phyloP scores from a whole-genome alignment of 2,797 vertebrate species.

The Spea hammondii region DNA sequence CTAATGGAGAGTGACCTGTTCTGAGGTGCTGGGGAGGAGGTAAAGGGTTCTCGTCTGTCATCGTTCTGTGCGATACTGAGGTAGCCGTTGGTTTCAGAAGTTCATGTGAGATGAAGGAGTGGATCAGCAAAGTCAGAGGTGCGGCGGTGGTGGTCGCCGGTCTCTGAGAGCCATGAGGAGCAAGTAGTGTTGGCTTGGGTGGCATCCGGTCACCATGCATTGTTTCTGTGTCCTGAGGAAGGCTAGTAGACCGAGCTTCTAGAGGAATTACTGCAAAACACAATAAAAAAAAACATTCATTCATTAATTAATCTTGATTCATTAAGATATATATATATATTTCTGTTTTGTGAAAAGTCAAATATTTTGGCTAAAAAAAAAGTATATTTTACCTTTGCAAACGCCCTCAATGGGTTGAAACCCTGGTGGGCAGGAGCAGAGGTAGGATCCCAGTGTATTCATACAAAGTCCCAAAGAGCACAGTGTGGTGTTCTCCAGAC shows the following conservation, averaged over 20 bases:
- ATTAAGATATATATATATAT: too few species aligned
- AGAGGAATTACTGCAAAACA: conserved; percentile 8
- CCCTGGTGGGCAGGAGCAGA: conserved; percentile 37
- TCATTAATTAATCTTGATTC: too few species aligned
- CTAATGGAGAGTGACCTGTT: conserved; percentile 26
- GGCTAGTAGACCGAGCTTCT: conserved; percentile 20
- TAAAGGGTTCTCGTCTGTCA: conserved; percentile 20
- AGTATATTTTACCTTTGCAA: conserved; percentile 37
- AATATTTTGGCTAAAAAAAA: background rate
- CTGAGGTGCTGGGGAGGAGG: conserved; percentile 42
- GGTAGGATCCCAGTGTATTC: conserved; percentile 45
- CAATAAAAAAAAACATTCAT: background rate
- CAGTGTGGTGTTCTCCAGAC: conserved; percentile 25
- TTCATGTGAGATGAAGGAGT: background rate
- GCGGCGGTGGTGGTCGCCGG: background rate
- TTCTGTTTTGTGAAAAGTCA: too few species aligned
- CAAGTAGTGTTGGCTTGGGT: background rate
- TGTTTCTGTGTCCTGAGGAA: conserved; percentile 22
- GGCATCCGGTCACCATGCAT: background rate
- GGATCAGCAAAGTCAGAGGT: background rate
- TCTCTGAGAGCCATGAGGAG: background rate
- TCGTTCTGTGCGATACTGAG: conserved; percentile 28
- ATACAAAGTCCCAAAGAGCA: conserved; percentile 28
- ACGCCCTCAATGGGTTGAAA: conserved; percentile 21
- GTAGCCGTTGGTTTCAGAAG: conserved; percentile 30